Conservation (phyloP, 2,888 invertebrate species). For the Rotaria sp. region DNA sequence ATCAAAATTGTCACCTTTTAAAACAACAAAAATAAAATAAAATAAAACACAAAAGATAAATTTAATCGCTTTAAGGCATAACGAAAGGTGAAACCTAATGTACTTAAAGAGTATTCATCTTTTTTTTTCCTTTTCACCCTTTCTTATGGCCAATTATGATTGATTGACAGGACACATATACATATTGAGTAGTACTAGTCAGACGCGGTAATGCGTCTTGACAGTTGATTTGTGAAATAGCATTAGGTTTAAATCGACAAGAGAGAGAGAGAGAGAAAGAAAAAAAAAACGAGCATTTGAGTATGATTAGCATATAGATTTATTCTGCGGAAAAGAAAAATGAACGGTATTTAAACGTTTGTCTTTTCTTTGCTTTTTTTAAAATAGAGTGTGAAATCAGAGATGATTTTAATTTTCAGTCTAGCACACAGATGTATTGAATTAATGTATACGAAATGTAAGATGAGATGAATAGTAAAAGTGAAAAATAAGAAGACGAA, state of each 20-base stretch:
- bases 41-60: not conserved
- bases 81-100: not conserved
- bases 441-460: not conserved
- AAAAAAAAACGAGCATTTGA: not conserved
- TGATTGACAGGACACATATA: constrained; percentile 17
- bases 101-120: not conserved
- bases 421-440: constrained; percentile 2
- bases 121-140: not conserved
- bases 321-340: not conserved
- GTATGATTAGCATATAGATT: not conserved
- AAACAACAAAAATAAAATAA: constrained; percentile 37
- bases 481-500: not conserved
- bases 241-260: constrained; percentile 7
- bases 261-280: too few species aligned
- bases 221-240: constrained; percentile 20
- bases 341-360: not conserved
- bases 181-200: not conserved
- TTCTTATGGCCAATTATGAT: not conserved
- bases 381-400: not conserved
- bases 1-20: constrained; percentile 73
- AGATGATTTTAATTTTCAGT: not conserved
- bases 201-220: not conserved
- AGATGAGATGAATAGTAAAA: not conserved
- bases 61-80: not conserved
- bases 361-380: not conserved